phyloP scores from a whole-genome alignment of 2,113 vertebrate species.

The Accipiter virgatus region DNA sequence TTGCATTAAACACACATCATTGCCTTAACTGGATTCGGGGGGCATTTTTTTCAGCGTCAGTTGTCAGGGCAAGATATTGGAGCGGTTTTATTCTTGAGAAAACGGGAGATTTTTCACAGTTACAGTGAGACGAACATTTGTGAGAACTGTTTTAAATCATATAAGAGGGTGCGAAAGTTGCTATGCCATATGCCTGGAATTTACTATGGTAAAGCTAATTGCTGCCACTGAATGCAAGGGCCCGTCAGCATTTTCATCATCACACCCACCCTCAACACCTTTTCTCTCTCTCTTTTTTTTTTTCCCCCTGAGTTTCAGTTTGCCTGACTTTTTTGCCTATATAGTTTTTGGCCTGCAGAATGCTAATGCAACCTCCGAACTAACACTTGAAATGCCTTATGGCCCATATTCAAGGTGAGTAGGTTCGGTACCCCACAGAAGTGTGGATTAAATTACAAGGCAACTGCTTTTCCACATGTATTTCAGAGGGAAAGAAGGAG shows the following conservation, averaged over 20 bases:
- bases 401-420: not conserved
- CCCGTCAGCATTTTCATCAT: slow-evolving; percentile 29
- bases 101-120: slow-evolving; percentile 39
- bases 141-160: slow-evolving; percentile 29
- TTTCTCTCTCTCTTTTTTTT: not conserved
- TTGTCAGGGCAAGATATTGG: slow-evolving; percentile 47
- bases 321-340: not conserved
- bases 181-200: slow-evolving; percentile 46
- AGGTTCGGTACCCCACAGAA: not conserved
- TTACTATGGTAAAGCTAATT: slow-evolving; percentile 54
- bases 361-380: not conserved
- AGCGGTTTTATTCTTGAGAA: slow-evolving; percentile 38
- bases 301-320: not conserved
- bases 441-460: not conserved
- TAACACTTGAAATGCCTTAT: not conserved
- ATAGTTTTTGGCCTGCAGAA: not conserved
- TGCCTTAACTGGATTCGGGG: slow-evolving; percentile 51
- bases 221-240: slow-evolving; percentile 10
- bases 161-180: not conserved
- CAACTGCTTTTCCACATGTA: not conserved
- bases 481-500: not conserved
- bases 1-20: slow-evolving; percentile 67
- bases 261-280: slow-evolving; percentile 3
- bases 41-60: slow-evolving; percentile 39
- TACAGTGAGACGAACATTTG: slow-evolving; percentile 29